These are phyloP conservation scores for Osmoderma eremita DNA, from an alignment of 2,888 invertebrate genomes.

Conservation along the genomic window DNA sequence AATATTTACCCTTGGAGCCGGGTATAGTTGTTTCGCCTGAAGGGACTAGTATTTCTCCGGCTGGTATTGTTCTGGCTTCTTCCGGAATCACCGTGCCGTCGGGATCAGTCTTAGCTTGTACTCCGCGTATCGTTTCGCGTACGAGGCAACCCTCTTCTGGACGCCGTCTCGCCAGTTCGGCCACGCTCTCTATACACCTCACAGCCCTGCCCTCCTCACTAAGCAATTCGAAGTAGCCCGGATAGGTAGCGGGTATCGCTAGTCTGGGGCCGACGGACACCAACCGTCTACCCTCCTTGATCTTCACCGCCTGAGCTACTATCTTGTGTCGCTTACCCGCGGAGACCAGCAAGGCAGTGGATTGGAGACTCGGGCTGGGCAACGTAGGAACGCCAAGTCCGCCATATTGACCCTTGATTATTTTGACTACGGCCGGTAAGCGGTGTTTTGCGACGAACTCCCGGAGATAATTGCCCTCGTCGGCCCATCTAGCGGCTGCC, in stretches of 20 bases:
- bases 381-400: conserved; percentile 89
- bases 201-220: conserved; percentile 95
- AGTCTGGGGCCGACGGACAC: conserved; percentile 84
- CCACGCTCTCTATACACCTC: conserved; percentile 82
- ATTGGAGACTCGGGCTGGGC: conserved; percentile 86
- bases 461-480: conserved; percentile 77
- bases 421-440: conserved; percentile 87
- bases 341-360: conserved; percentile 86
- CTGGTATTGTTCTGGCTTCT: conserved; percentile 78
- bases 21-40: conserved; percentile 76
- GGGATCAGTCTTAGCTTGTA: conserved; percentile 70
- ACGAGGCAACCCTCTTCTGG: conserved; percentile 81
- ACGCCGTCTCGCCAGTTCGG: conserved; percentile 81
- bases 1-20: conserved; percentile 78
- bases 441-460: conserved; percentile 79
- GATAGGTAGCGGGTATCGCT: conserved; percentile 89
- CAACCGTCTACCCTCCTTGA: conserved; percentile 86
- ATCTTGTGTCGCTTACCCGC: conserved; percentile 87
- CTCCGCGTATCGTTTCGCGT: conserved; percentile 79
- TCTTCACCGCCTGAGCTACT: conserved; percentile 88
- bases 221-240: conserved; percentile 92
- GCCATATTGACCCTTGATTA: conserved; percentile 93
- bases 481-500: conserved; percentile 82
- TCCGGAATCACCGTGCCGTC: conserved; percentile 74
- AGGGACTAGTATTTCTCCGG: conserved; percentile 85